These are phyloP conservation scores for Neoitamus cyanurus DNA, from an alignment of 2,888 invertebrate species.

Conservation along the genomic window DNA sequence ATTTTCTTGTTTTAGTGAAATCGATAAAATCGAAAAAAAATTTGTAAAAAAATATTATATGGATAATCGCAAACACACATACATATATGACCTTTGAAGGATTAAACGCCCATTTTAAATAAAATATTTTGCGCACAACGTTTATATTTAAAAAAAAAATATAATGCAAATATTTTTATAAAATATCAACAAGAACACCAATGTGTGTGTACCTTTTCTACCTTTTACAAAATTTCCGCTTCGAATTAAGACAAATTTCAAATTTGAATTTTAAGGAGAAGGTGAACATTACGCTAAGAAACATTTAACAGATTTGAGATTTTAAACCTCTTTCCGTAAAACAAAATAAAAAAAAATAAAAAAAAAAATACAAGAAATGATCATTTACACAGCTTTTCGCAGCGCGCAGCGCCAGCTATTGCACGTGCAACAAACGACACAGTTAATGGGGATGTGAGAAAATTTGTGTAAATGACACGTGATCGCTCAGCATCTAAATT, in stretches of 20 bases:
- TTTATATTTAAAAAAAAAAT: slow-evolving; percentile 4
- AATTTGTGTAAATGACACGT: slow-evolving; percentile 22
- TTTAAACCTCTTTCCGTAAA: neutral
- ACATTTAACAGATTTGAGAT: neutral
- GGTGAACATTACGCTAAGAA: neutral
- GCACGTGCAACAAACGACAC: neutral
- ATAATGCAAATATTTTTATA: slow-evolving; percentile 32
- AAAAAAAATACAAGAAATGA: neutral
- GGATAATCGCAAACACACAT: neutral
- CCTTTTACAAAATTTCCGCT: slow-evolving; percentile 24
- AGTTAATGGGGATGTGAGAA: neutral
- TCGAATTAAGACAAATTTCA: slow-evolving; percentile 8
- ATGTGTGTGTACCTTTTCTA: slow-evolving; percentile 13
- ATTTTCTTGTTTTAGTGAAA: neutral
- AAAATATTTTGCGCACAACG: slow-evolving; percentile 27
- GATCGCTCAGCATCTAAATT: slow-evolving; percentile 27
- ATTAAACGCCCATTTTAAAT: slow-evolving; percentile 18
- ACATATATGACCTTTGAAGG: neutral
- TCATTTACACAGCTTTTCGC: slow-evolving; percentile 12
- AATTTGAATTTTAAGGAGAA: neutral
- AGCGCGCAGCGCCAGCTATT: neutral
- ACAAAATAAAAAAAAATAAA: neutral
- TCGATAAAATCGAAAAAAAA: neutral
- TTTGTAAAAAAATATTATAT: neutral
- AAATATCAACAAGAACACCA: neutral